Conservation (phyloP, 2,888 invertebrate species). For the Mythimna loreyi region DNA sequence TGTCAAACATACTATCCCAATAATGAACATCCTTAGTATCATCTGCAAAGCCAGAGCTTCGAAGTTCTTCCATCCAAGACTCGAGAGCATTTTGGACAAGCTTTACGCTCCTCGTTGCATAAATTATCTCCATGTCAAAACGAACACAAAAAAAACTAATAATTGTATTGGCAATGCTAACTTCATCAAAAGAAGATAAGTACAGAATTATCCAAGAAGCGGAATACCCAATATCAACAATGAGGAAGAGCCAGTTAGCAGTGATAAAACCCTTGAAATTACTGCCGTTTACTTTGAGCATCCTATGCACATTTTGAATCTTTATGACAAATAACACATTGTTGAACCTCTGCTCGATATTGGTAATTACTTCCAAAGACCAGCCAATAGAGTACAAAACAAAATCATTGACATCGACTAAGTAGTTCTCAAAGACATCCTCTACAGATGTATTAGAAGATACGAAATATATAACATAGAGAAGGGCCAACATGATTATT, state of each 20-base stretch:
- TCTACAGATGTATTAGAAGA: background rate
- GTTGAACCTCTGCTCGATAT: constrained; percentile 16
- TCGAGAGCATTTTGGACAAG: constrained; percentile 1
- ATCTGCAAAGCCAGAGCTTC: background rate
- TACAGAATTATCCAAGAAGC: background rate
- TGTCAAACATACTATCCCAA: constrained; percentile 18
- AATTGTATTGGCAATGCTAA: background rate
- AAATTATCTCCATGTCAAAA: constrained; percentile 28
- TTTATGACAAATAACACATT: constrained; percentile 33
- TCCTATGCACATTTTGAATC: constrained; percentile 20
- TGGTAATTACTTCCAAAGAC: constrained; percentile 1
- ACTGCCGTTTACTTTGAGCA: constrained; percentile 10
- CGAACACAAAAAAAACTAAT: background rate
- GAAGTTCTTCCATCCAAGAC: constrained; percentile 8
- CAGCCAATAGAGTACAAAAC: background rate
- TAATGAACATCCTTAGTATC: background rate
- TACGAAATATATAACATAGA: background rate
- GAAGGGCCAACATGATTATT: background rate
- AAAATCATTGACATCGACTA: background rate
- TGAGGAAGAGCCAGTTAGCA: constrained; percentile 19
- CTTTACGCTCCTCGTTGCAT: constrained; percentile 9
- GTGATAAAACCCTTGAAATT: background rate
- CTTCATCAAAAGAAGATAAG: background rate
- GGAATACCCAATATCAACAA: constrained; percentile 6
- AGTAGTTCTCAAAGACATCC: background rate